A percentile compares a stretch with the other conserved stretches of the same genome.
Evolutionary conservation across 2,797 vertebrate species (phyloP).

Genomic region (Limnodromus scolopaceus): DNA sequence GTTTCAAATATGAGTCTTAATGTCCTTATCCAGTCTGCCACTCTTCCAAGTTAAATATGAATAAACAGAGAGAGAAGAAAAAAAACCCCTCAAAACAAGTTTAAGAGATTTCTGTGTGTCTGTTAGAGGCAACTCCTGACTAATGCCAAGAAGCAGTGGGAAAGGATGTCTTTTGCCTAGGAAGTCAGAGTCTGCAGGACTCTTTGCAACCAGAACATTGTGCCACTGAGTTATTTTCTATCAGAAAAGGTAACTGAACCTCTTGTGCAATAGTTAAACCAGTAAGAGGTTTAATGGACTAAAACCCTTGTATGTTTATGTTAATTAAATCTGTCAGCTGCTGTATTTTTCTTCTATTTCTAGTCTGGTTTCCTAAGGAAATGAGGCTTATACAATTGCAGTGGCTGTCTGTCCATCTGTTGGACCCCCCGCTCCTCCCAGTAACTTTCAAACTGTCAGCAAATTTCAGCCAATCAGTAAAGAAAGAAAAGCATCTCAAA

Average conservation of each 20-base stretch:
- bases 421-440: accelerated
- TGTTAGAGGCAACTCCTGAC: neutral
- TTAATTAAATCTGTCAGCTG: neutral
- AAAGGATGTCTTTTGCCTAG: neutral
- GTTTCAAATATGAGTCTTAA: slow-evolving; percentile 14
- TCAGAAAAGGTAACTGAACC: neutral
- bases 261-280: neutral
- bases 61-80: neutral
- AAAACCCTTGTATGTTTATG: neutral
- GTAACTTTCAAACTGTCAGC: neutral
- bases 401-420: slow-evolving; percentile 25
- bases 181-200: neutral
- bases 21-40: neutral
- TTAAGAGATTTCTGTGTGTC: neutral
- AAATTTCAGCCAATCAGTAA: slow-evolving; percentile 14
- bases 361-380: neutral
- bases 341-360: slow-evolving; percentile 26
- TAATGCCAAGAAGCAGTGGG: neutral
- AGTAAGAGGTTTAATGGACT: neutral
- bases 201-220: neutral
- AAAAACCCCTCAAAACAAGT: neutral
- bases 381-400: neutral
- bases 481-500: neutral
- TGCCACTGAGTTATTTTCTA: neutral
- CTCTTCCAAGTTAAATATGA: neutral